phyloP scores from a whole-genome alignment of 2,113 vertebrate species.

The Anseranas semipalmata region DNA sequence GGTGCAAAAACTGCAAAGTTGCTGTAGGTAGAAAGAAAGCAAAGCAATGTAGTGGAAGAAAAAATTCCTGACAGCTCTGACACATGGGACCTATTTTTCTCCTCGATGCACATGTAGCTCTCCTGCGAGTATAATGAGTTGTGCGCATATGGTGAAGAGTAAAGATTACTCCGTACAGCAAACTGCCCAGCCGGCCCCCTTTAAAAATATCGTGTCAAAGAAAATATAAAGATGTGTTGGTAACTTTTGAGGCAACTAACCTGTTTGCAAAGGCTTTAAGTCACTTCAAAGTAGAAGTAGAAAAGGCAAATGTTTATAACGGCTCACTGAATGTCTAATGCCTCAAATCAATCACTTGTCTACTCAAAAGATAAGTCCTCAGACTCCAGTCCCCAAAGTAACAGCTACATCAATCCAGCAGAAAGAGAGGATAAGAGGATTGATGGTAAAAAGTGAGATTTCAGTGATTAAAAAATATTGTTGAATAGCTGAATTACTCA shows the following conservation, averaged over 20 bases:
- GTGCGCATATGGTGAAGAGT: background rate
- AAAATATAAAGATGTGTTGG: background rate
- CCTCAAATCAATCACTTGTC: conserved; percentile 51
- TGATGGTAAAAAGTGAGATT: conserved; percentile 36
- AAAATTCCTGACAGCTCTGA: conserved; percentile 51
- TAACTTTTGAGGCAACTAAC: background rate
- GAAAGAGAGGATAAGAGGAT: conserved; percentile 35
- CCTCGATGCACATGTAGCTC: conserved; percentile 1
- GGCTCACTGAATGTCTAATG: background rate
- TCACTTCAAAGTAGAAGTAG: background rate
- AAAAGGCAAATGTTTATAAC: conserved; percentile 62
- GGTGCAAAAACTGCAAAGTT: conserved; percentile 38
- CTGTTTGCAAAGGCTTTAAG: background rate
- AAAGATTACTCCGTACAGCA: background rate
- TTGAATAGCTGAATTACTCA: conserved; percentile 20
- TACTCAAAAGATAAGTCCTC: conserved; percentile 1
- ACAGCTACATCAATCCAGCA: conserved; percentile 40
- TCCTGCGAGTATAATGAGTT: background rate
- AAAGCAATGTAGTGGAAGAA: conserved; percentile 60
- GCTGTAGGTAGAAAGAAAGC: conserved; percentile 27
- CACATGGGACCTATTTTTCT: conserved; percentile 47
- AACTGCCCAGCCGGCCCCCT: background rate
- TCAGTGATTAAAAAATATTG: conserved; percentile 1
- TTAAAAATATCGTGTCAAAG: background rate
- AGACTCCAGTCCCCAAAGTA: background rate